A percentile compares a stretch with the other conserved stretches of the same genome.
phyloP scores from a whole-genome alignment of 2,888 invertebrate species.

The Bhutanitis thaidina region DNA sequence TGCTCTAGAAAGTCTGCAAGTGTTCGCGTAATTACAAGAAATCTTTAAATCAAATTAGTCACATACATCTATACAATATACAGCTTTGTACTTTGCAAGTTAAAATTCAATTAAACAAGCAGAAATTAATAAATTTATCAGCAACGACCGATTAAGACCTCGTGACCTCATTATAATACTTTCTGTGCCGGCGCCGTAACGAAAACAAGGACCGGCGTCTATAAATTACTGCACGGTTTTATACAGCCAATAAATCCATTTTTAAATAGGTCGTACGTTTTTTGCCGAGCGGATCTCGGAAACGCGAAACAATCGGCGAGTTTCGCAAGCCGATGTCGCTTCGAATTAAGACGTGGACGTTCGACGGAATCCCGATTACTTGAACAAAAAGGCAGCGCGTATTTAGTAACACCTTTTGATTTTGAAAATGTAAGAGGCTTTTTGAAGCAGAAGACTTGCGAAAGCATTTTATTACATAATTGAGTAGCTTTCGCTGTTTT shows the following conservation, averaged over 20 bases:
- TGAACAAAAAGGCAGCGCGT: background rate
- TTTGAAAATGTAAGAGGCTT: no score
- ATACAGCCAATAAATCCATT: conserved; percentile 46
- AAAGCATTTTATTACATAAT: no score
- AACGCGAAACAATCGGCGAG: conserved; percentile 15
- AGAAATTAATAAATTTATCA: conserved; percentile 20
- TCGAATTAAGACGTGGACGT: conserved; percentile 7
- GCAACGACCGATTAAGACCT: conserved; percentile 31
- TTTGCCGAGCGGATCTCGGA: conserved; percentile 16
- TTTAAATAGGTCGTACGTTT: conserved; percentile 39
- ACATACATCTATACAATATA: no score
- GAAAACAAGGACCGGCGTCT: conserved; percentile 33
- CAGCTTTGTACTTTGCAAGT: conserved; percentile 12
- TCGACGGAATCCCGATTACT: background rate
- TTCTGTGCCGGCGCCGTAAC: conserved; percentile 31
- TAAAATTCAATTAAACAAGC: background rate
- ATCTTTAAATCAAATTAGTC: no score
- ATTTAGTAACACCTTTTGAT: no score
- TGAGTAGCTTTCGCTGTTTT: no score
- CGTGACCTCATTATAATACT: conserved; percentile 35
- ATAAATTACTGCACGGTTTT: conserved; percentile 38
- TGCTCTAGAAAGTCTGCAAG: no score
- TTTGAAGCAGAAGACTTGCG: no score
- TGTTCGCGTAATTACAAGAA: no score
- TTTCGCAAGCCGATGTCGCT: conserved; percentile 23